Evolutionary conservation across 2,113 vertebrate genomes (phyloP).

Genomic region (Phodopus roborovskii): DNA sequence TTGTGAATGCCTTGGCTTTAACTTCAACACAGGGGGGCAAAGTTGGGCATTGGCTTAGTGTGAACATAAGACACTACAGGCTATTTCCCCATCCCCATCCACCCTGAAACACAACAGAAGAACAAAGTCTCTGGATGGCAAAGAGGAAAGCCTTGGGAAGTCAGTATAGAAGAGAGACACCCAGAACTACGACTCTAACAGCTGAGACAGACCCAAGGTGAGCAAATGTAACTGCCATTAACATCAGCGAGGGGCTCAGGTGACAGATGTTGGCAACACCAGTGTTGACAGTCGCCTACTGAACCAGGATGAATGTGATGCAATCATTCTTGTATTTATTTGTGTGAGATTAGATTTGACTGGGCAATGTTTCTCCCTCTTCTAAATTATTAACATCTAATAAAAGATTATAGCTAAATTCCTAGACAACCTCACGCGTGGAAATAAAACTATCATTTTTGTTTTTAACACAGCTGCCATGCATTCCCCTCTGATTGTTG

Average conservation of each 20-base stretch:
- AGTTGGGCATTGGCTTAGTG: background rate
- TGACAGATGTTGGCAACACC: conserved; percentile 62
- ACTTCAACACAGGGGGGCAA: background rate
- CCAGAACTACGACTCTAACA: background rate
- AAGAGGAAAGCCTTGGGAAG: conserved; percentile 31
- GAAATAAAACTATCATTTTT: conserved; percentile 71
- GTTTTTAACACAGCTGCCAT: background rate
- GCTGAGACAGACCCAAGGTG: conserved; percentile 54
- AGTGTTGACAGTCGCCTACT: conserved; percentile 66
- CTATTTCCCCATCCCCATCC: background rate
- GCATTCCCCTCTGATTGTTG: background rate
- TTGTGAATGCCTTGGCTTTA: background rate
- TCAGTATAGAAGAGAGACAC: background rate
- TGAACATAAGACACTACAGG: background rate
- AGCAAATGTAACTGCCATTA: conserved; percentile 59
- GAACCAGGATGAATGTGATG: conserved; percentile 59
- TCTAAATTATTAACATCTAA: conserved; percentile 77
- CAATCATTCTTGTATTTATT: conserved; percentile 67
- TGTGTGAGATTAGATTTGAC: conserved; percentile 73
- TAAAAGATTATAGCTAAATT: conserved; percentile 72
- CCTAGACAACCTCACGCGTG: conserved; percentile 57
- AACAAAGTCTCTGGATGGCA: conserved; percentile 7
- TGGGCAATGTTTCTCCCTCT: conserved; percentile 69
- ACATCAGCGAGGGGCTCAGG: conserved; percentile 24
- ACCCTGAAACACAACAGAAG: background rate